Evolutionary conservation across 2,113 vertebrate species (phyloP).

Genomic region (Gymnocephalus cernua): DNA sequence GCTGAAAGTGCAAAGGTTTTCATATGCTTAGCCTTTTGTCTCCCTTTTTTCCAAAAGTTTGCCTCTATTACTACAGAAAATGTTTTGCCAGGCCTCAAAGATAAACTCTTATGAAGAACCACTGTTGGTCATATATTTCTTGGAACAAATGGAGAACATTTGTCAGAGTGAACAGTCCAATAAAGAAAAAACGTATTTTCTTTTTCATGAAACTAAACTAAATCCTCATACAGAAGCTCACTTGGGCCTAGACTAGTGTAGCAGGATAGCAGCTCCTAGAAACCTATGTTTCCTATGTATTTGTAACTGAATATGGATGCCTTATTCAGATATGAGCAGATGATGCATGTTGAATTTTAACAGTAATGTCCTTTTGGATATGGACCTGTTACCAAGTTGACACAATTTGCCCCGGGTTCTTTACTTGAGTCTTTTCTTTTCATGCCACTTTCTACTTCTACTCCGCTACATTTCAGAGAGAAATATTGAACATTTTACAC

Average conservation of each 20-base stretch:
- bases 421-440: no score
- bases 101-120: constrained; percentile 57
- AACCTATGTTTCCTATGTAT: not conserved
- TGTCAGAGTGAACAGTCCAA: constrained; percentile 56
- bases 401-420: not conserved
- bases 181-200: constrained; percentile 26
- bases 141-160: constrained; percentile 64
- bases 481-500: no score
- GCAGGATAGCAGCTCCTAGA: not conserved
- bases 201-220: constrained; percentile 27
- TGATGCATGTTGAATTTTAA: not conserved
- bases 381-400: not conserved
- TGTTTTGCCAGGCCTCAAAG: constrained; percentile 41
- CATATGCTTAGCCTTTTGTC: constrained; percentile 36
- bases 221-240: constrained; percentile 13
- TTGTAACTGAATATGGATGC: not conserved
- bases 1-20: constrained; percentile 55
- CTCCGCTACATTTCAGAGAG: no score
- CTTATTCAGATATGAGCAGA: not conserved
- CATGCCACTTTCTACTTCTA: no score
- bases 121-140: constrained; percentile 44
- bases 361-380: not conserved
- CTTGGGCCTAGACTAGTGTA: not conserved
- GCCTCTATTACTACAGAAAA: constrained; percentile 34
- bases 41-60: constrained; percentile 36